Conservation (phyloP, 2,113 vertebrate genomes). For the Choloepus hoffmanni region DNA sequence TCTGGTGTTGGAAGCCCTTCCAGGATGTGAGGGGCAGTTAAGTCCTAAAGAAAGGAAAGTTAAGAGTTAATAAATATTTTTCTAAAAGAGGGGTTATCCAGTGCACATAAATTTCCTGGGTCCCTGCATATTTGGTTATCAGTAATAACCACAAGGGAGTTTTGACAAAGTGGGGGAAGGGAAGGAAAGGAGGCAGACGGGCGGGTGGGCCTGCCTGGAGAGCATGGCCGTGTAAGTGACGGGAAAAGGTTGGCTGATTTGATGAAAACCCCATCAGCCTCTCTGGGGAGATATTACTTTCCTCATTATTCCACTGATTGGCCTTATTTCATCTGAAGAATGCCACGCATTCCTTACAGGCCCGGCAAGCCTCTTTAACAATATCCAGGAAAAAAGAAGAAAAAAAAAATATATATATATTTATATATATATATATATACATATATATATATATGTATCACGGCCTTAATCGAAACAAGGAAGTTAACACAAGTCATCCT, state of each 20-base stretch:
- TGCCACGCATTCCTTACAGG: constrained; percentile 88
- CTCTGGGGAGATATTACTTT: constrained; percentile 95
- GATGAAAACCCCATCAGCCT: constrained; percentile 93
- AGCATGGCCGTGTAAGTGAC: constrained; percentile 88
- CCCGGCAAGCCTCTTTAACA: constrained; percentile 89
- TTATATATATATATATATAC: too few species aligned
- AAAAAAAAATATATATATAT: constrained; percentile 81
- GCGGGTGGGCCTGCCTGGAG: constrained; percentile 83
- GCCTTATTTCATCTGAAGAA: constrained; percentile 95
- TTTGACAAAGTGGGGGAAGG: constrained; percentile 82
- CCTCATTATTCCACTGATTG: constrained; percentile 96
- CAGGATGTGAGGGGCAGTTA: constrained; percentile 45
- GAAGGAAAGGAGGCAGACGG: constrained; percentile 77
- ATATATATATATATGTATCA: constrained; percentile 68
- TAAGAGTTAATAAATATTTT: constrained; percentile 74
- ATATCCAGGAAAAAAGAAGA: constrained; percentile 87
- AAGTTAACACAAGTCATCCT: constrained; percentile 86
- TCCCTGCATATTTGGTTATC: constrained; percentile 84
- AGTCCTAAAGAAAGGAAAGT: constrained; percentile 64
- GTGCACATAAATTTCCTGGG: constrained; percentile 75
- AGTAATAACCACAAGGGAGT: constrained; percentile 85
- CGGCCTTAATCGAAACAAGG: constrained; percentile 88
- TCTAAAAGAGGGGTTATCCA: constrained; percentile 70
- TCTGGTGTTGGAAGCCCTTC: constrained; percentile 66
- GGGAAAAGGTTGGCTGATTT: constrained; percentile 93